Percentiles rank a stretch among this genome's conserved stretches.
phyloP scores from a whole-genome alignment of 2,888 invertebrate genomes.

The Tiliacea citrago region DNA sequence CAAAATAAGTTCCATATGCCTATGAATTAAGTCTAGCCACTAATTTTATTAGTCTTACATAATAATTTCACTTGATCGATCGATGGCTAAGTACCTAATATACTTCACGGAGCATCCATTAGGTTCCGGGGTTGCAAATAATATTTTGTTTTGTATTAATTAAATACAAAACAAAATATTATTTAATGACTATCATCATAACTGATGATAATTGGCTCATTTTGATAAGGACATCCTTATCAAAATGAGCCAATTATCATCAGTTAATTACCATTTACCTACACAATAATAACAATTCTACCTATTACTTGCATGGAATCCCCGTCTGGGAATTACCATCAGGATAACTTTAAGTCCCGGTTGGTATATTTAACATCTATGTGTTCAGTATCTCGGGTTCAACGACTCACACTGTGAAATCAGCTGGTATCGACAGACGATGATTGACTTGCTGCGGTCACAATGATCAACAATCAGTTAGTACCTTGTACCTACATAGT shows the following conservation, averaged over 20 bases:
- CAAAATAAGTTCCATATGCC: not conserved
- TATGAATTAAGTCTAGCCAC: not conserved
- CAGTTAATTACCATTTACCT: not conserved
- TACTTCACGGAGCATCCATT: not conserved
- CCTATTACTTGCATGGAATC: not conserved
- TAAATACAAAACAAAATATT: too few relatives aligned
- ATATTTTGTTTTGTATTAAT: not conserved
- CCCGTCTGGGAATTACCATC: slow-evolving; percentile 17
- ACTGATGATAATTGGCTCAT: too few relatives aligned
- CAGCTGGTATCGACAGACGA: not conserved
- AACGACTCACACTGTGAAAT: not conserved
- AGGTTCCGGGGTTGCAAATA: not conserved
- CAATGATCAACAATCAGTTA: not conserved
- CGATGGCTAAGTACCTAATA: not conserved
- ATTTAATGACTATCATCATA: too few relatives aligned
- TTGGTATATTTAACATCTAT: not conserved
- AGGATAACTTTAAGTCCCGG: not conserved
- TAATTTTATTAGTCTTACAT: not conserved
- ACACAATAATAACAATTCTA: not conserved
- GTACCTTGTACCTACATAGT: too few relatives aligned
- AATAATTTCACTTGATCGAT: not conserved
- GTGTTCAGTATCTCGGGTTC: not conserved
- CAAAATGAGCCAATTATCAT: not conserved
- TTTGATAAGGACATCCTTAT: too few relatives aligned
- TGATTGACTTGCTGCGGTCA: not conserved